phyloP scores from a whole-genome alignment of 2,797 vertebrate genomes.

The Molossus molossus region DNA sequence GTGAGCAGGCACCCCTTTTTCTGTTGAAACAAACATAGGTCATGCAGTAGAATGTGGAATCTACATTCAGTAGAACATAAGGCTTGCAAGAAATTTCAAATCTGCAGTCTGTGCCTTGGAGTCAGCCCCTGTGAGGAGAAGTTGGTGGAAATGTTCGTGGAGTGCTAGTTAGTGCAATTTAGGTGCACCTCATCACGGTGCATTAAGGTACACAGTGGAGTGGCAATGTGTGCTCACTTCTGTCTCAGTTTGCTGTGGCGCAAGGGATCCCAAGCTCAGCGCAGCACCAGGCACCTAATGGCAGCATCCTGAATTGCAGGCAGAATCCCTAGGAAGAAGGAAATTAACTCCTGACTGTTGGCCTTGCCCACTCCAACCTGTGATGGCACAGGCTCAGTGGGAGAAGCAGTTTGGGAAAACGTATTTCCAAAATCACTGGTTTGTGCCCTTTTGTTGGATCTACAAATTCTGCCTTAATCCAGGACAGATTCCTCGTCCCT shows the following conservation, averaged over 20 bases:
- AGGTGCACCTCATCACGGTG: background rate
- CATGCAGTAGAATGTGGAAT: background rate
- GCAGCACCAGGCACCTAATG: too few species aligned
- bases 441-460: background rate
- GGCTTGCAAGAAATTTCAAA: background rate
- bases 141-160: background rate
- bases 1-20: background rate
- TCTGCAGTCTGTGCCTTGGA: background rate
- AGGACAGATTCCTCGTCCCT: background rate
- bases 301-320: background rate
- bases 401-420: constrained; percentile 7
- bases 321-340: constrained; percentile 68
- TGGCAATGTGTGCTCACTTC: background rate
- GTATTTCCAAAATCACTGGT: background rate
- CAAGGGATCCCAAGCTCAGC: background rate
- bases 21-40: constrained; percentile 16
- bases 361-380: background rate
- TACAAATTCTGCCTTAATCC: background rate
- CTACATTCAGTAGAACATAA: background rate
- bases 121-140: background rate
- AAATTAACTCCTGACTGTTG: constrained; percentile 48
- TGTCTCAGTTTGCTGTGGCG: background rate
- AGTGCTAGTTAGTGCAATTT: background rate
- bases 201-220: background rate
- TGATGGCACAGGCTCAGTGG: background rate